phyloP scores from a whole-genome alignment of 2,113 vertebrate species.

The Casuarius casuarius region DNA sequence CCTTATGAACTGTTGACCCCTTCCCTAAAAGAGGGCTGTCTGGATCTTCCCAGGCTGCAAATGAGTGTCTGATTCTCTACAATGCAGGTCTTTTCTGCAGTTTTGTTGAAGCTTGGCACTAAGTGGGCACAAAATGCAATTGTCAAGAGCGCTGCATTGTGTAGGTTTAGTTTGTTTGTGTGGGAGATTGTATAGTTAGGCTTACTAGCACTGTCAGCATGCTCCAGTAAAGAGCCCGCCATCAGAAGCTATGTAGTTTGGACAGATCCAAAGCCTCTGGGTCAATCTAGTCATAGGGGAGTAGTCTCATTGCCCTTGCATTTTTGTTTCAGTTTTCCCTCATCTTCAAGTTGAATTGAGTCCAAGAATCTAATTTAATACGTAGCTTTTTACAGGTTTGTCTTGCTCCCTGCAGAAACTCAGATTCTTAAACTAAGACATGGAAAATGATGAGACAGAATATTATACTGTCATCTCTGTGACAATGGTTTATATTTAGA shows the following conservation, averaged over 20 bases:
- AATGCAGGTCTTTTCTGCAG: neutral
- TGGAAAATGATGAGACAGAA: neutral
- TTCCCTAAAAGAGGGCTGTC: neutral
- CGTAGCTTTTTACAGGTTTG: rapidly evolving
- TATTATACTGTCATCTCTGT: neutral
- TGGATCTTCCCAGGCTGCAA: neutral
- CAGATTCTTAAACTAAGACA: neutral
- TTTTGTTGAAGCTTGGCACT: neutral
- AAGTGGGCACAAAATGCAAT: neutral
- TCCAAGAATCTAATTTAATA: neutral
- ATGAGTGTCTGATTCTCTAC: rapidly evolving
- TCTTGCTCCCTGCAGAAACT: neutral
- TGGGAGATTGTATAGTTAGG: neutral
- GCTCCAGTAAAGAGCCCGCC: neutral
- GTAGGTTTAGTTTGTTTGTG: neutral
- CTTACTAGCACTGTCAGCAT: neutral
- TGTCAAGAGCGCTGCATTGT: neutral
- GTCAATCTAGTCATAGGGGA: neutral
- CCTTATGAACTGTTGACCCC: neutral
- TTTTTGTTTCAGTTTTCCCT: neutral
- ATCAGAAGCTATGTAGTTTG: neutral
- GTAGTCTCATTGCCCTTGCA: neutral
- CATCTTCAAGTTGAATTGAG: neutral
- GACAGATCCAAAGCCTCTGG: neutral
- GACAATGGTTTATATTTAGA: neutral